Percentiles rank a stretch among this genome's conserved stretches.
These are phyloP conservation scores for Drosophila mauritiana DNA, from an alignment of 1,140 invertebrate species.

Conservation along the genomic window DNA sequence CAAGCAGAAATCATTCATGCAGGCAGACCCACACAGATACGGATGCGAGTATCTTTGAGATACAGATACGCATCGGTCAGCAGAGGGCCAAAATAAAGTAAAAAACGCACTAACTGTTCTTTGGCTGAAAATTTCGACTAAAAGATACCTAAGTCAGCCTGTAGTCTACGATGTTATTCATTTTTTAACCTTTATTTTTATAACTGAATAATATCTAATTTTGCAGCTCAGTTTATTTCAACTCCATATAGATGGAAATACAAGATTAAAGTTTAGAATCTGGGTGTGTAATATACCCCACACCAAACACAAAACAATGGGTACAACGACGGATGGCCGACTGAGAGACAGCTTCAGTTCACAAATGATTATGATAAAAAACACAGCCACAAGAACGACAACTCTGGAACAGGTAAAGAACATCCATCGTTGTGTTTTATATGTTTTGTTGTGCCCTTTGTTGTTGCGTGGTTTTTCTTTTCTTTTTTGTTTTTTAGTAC, in stretches of 20 bases:
- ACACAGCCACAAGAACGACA: conserved; percentile 31
- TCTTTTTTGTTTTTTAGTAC: conserved; percentile 20
- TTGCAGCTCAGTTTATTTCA: too few species aligned
- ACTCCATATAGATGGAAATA: too few species aligned
- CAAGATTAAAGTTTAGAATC: neutral
- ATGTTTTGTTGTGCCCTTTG: conserved; percentile 27
- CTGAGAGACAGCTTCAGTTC: conserved; percentile 44
- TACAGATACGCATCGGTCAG: conserved; percentile 59
- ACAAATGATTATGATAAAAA: conserved; percentile 74
- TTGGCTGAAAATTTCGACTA: neutral
- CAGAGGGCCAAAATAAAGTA: conserved; percentile 21
- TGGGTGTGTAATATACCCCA: neutral
- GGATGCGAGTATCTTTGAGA: conserved; percentile 39
- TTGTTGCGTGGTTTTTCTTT: conserved; percentile 17
- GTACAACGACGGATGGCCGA: neutral
- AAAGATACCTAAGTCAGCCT: neutral
- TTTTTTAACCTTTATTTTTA: too few species aligned
- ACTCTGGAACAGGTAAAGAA: conserved; percentile 70
- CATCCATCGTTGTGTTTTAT: conserved; percentile 55
- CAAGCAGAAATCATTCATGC: conserved; percentile 69
- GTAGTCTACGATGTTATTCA: neutral
- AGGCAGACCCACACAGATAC: conserved; percentile 31
- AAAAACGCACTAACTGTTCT: conserved; percentile 3
- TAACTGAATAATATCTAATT: too few species aligned
- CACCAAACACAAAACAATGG: neutral